Conservation (phyloP, 2,888 invertebrate species). For the Andrena camellia region DNA sequence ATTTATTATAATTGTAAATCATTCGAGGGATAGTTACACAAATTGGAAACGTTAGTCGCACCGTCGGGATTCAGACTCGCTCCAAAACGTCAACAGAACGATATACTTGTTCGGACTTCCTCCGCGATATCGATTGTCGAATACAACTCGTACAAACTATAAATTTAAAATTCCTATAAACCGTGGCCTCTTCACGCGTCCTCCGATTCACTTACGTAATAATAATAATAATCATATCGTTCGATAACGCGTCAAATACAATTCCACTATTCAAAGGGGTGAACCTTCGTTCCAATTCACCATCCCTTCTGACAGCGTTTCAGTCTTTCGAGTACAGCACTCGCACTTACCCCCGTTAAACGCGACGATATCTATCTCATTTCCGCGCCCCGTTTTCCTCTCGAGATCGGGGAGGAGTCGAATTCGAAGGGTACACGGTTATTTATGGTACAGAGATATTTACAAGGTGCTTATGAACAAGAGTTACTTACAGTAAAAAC, state of each 20-base stretch:
- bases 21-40: conserved; percentile 70
- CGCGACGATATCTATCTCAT: not conserved
- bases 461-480: conserved; percentile 71
- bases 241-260: conserved; percentile 35
- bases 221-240: conserved; percentile 38
- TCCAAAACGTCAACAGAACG: conserved; percentile 56
- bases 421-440: conserved; percentile 61
- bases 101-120: conserved; percentile 53
- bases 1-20: conserved; percentile 72
- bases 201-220: not conserved
- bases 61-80: conserved; percentile 50
- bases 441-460: conserved; percentile 78
- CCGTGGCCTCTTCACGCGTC: not conserved
- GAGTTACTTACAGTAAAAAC: conserved; percentile 61
- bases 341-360: not conserved
- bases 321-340: too few species aligned
- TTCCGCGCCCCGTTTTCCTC: not conserved
- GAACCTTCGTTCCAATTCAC: not conserved
- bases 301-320: too few species aligned
- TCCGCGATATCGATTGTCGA: conserved; percentile 57
- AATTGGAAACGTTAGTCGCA: conserved; percentile 68
- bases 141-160: conserved; percentile 37
- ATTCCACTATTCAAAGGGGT: conserved; percentile 5
- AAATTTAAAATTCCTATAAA: conserved; percentile 47
- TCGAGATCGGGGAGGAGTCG: conserved; percentile 61